Evolutionary conservation across 1,140 invertebrate genomes (phyloP).

Genomic region (Papilio dardanus): DNA sequence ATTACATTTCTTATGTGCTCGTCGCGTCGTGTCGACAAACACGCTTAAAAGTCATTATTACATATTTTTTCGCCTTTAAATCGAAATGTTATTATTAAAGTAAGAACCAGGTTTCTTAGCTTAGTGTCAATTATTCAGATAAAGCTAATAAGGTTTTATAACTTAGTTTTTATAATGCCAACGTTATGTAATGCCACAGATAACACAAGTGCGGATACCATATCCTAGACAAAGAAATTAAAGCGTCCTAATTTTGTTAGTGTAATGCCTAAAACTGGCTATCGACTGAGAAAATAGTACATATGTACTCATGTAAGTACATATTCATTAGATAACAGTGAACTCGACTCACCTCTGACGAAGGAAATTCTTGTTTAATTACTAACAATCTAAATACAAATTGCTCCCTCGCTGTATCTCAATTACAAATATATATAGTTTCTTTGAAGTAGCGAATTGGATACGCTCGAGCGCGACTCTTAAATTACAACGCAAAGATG

Average conservation of each 20-base stretch:
- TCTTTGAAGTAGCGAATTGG: slow-evolving; percentile 15
- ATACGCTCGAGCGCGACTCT: slow-evolving; percentile 7
- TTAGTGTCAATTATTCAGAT: no score
- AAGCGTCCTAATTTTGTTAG: no score
- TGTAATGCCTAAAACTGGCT: no score
- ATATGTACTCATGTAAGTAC: no score
- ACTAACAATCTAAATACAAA: slow-evolving; percentile 7
- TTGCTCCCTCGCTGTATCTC: not conserved
- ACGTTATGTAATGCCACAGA: no score
- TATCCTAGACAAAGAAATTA: no score
- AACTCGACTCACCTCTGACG: not conserved
- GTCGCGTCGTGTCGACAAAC: no score
- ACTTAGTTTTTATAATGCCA: no score
- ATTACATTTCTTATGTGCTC: not conserved
- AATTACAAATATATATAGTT: slow-evolving; percentile 26
- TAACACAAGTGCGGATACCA: no score
- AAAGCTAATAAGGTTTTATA: no score
- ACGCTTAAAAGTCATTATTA: not conserved
- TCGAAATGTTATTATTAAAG: not conserved
- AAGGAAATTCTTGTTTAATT: not conserved
- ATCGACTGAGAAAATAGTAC: no score
- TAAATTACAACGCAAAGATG: slow-evolving; percentile 21
- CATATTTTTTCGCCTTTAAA: not conserved
- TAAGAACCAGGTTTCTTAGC: no score
- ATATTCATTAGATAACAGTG: not conserved